These are phyloP conservation scores for Hemitrygon akajei DNA, from an alignment of 2,797 vertebrate genomes.

Conservation along the genomic window DNA sequence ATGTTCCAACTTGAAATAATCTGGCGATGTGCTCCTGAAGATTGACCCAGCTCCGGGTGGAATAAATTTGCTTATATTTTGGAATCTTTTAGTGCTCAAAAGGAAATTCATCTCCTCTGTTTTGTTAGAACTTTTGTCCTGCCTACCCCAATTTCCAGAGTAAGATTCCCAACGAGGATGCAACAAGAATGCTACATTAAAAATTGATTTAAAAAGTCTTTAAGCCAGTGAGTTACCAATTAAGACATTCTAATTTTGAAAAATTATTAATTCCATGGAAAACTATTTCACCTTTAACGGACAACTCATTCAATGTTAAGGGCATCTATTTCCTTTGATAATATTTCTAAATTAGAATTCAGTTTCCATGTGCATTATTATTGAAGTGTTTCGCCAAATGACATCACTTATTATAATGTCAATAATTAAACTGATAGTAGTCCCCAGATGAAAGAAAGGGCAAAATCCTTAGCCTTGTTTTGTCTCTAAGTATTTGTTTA, in stretches of 20 bases:
- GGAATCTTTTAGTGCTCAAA: too few relatives aligned
- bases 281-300: neutral
- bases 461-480: neutral
- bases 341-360: neutral
- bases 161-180: too few relatives aligned
- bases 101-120: too few relatives aligned
- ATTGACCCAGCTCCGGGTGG: too few relatives aligned
- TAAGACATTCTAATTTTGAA: neutral
- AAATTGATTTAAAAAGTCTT: too few relatives aligned
- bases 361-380: neutral
- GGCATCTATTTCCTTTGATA: too few relatives aligned
- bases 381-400: neutral
- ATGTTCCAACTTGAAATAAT: too few relatives aligned
- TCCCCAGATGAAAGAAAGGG: neutral
- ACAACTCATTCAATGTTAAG: neutral
- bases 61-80: too few relatives aligned
- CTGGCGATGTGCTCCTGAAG: too few relatives aligned
- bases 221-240: neutral
- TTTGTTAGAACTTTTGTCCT: too few relatives aligned
- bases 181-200: too few relatives aligned
- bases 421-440: neutral
- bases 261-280: neutral
- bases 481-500: neutral
- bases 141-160: too few relatives aligned
- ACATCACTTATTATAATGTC: neutral